Evolutionary conservation across 2,888 invertebrate genomes (phyloP).

Genomic region (Anoplius nigerrimus): DNA sequence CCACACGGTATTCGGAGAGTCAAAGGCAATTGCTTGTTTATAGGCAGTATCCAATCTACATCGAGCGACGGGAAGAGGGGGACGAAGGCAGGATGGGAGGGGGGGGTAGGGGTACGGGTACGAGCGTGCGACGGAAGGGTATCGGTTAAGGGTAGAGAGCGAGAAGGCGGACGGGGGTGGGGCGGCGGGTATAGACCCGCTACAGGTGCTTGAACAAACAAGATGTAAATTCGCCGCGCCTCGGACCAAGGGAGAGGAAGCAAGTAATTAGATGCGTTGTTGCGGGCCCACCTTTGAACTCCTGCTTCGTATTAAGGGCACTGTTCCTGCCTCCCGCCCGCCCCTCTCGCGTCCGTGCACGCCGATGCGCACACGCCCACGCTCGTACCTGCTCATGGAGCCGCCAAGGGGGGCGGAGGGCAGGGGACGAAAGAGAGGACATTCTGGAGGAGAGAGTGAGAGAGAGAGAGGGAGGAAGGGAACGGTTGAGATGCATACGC

Average conservation of each 20-base stretch:
- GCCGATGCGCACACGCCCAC: slow-evolving; percentile 2
- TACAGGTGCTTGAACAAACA: slow-evolving; percentile 70
- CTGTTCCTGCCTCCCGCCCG: slow-evolving; percentile 34
- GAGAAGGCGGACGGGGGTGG: slow-evolving; percentile 7
- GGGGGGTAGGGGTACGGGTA: background rate
- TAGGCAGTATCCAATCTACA: slow-evolving; percentile 62
- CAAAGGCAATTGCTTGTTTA: slow-evolving; percentile 62
- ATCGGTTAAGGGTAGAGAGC: background rate
- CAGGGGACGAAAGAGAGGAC: background rate
- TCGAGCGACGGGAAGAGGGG: background rate
- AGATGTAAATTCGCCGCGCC: slow-evolving; percentile 69
- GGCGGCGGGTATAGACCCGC: slow-evolving; percentile 20
- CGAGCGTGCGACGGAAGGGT: slow-evolving; percentile 7
- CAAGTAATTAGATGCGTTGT: slow-evolving; percentile 73
- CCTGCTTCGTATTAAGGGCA: slow-evolving; percentile 62
- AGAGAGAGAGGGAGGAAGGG: background rate
- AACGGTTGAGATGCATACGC: too few species aligned
- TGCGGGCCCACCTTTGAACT: slow-evolving; percentile 71
- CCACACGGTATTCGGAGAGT: slow-evolving; percentile 41
- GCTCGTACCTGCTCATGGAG: background rate
- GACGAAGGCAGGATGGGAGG: background rate
- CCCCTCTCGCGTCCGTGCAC: background rate
- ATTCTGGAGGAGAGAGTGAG: background rate
- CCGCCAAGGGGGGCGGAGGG: too few species aligned
- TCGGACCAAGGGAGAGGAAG: slow-evolving; percentile 59